phyloP scores from a whole-genome alignment of 1,140 invertebrate genomes.

The Eumaeus atala region DNA sequence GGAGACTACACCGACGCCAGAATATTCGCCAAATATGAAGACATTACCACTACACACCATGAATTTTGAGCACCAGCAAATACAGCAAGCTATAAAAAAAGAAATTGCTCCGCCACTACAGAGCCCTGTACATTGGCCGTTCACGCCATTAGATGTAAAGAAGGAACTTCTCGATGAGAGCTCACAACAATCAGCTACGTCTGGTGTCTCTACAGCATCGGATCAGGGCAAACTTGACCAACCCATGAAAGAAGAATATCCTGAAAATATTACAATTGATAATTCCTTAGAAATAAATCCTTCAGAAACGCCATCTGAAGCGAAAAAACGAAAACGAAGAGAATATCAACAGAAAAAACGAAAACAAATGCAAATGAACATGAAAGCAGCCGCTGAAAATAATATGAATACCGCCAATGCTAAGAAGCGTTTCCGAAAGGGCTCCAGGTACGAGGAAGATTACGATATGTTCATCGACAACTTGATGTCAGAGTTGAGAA shows the following conservation, averaged over 20 bases:
- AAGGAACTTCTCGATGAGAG: conserved; percentile 77
- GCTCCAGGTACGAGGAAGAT: conserved; percentile 91
- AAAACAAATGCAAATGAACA: conserved; percentile 76
- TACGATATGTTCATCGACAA: conserved; percentile 93
- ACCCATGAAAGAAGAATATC: conserved; percentile 75
- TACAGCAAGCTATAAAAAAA: conserved; percentile 69
- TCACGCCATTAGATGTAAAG: conserved; percentile 75
- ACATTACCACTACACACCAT: conserved; percentile 55
- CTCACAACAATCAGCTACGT: conserved; percentile 75
- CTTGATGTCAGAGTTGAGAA: conserved; percentile 87
- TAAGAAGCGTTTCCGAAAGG: conserved; percentile 88
- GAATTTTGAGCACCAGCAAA: conserved; percentile 50
- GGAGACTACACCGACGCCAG: conserved; percentile 59
- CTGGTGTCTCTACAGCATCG: conserved; percentile 73
- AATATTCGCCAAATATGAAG: conserved; percentile 63
- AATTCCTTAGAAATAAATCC: conserved; percentile 53
- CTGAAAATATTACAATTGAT: conserved; percentile 62
- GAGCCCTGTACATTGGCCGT: conserved; percentile 68
- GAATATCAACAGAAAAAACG: conserved; percentile 91
- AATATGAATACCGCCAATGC: conserved; percentile 77
- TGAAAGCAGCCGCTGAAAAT: conserved; percentile 74
- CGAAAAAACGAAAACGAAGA: conserved; percentile 86
- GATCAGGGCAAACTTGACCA: conserved; percentile 76
- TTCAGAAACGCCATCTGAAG: conserved; percentile 78
- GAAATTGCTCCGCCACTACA: conserved; percentile 72